phyloP scores from a whole-genome alignment of 2,797 vertebrate genomes.

The Acipenser transmontanus region DNA sequence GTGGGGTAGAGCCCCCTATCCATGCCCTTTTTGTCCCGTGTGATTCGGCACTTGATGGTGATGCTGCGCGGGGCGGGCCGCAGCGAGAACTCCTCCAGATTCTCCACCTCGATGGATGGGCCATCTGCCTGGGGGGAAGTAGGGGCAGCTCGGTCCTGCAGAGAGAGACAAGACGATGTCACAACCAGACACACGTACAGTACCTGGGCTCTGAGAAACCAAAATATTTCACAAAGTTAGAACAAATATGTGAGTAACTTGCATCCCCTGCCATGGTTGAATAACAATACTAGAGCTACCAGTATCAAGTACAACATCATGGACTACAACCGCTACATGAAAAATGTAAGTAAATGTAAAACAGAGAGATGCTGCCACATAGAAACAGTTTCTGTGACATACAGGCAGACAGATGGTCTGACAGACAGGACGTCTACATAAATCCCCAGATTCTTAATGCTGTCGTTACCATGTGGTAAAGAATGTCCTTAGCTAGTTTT shows the following conservation, averaged over 20 bases:
- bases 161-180: neutral
- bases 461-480: too few species aligned
- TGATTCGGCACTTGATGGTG: slow-evolving; percentile 83
- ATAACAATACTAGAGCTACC: neutral
- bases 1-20: slow-evolving; percentile 90
- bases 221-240: neutral
- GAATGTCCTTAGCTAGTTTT: too few species aligned
- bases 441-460: too few species aligned
- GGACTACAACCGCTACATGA: neutral
- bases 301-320: neutral
- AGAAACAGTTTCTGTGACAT: too few species aligned
- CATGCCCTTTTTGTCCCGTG: slow-evolving; percentile 92
- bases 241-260: neutral
- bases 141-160: slow-evolving; percentile 64
- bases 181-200: neutral
- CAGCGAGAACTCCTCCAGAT: slow-evolving; percentile 82
- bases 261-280: neutral
- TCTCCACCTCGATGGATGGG: slow-evolving; percentile 65
- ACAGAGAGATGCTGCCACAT: too few species aligned
- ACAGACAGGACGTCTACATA: too few species aligned
- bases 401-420: too few species aligned
- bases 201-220: neutral
- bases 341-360: neutral
- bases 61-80: slow-evolving; percentile 77
- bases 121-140: slow-evolving; percentile 58